Evolutionary conservation across 1,140 invertebrate species (phyloP).

Genomic region (Temnothorax longispinosus): DNA sequence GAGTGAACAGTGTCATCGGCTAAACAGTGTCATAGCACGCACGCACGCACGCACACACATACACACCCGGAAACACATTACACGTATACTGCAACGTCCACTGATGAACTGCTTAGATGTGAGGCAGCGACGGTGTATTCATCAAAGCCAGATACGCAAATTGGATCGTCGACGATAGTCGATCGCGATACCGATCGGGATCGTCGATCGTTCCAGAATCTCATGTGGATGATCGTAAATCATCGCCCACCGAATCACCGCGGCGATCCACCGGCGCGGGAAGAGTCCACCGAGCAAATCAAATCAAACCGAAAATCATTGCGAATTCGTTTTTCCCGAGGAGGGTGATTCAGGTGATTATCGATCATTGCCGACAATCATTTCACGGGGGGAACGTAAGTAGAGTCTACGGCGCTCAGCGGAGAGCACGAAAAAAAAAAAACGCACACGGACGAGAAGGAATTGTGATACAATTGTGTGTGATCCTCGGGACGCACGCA

Average conservation of each 20-base stretch:
- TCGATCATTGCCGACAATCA: slow-evolving; percentile 64
- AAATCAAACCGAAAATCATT: slow-evolving; percentile 23
- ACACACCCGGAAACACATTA: background rate
- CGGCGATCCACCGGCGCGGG: slow-evolving; percentile 14
- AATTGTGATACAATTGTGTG: slow-evolving; percentile 40
- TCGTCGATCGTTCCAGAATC: slow-evolving; percentile 23
- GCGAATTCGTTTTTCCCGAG: slow-evolving; percentile 9
- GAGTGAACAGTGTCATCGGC: slow-evolving; percentile 29
- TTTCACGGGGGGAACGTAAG: slow-evolving; percentile 18
- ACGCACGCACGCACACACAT: background rate
- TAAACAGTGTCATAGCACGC: background rate
- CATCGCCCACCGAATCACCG: slow-evolving; percentile 8
- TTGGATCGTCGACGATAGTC: slow-evolving; percentile 36
- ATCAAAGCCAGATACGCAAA: background rate
- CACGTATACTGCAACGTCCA: background rate
- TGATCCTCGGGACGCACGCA: slow-evolving; percentile 26
- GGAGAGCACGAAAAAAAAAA: background rate
- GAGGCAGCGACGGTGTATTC: background rate
- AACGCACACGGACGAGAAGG: background rate
- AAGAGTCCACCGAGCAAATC: background rate
- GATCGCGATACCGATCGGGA: slow-evolving; percentile 45
- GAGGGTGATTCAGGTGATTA: slow-evolving; percentile 2
- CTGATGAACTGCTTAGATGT: background rate
- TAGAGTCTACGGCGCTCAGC: slow-evolving; percentile 5
- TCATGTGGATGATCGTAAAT: background rate